A percentile compares a stretch with the other conserved stretches of the same genome.
These are phyloP conservation scores for Asteroscopus sphinx DNA, from an alignment of 2,888 invertebrate species.

Conservation along the genomic window DNA sequence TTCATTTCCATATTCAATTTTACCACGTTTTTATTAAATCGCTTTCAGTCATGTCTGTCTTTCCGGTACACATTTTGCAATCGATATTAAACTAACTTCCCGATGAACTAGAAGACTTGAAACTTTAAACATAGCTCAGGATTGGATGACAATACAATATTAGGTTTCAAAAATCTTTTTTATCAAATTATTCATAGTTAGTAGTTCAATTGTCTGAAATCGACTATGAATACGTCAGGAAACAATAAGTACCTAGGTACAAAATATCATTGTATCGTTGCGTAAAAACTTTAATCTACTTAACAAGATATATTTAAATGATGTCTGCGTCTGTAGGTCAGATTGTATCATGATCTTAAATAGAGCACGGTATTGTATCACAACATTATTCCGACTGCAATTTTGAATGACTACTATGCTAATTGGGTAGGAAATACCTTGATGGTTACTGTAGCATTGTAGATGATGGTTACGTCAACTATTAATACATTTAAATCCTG, in stretches of 20 bases:
- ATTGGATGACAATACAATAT: no score
- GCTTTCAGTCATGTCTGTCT: no score
- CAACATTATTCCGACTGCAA: conserved; percentile 59
- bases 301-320: conserved; percentile 72
- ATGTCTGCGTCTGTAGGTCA: conserved; percentile 63
- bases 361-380: conserved; percentile 64
- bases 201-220: not conserved
- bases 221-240: conserved; percentile 63
- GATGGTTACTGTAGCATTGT: not conserved
- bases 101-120: no score
- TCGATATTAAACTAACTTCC: no score
- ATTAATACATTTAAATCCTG: no score
- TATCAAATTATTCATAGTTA: no score
- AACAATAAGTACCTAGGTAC: conserved; percentile 53
- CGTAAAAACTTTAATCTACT: conserved; percentile 74
- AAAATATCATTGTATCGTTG: conserved; percentile 61
- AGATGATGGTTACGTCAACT: no score
- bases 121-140: no score
- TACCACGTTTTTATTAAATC: no score
- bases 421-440: conserved; percentile 24
- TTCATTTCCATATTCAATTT: no score
- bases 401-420: conserved; percentile 36
- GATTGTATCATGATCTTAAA: conserved; percentile 72
- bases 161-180: no score
- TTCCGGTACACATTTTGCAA: no score